phyloP scores from a whole-genome alignment of 64 coral and sea anemone species.

The Platygyra sinensis region DNA sequence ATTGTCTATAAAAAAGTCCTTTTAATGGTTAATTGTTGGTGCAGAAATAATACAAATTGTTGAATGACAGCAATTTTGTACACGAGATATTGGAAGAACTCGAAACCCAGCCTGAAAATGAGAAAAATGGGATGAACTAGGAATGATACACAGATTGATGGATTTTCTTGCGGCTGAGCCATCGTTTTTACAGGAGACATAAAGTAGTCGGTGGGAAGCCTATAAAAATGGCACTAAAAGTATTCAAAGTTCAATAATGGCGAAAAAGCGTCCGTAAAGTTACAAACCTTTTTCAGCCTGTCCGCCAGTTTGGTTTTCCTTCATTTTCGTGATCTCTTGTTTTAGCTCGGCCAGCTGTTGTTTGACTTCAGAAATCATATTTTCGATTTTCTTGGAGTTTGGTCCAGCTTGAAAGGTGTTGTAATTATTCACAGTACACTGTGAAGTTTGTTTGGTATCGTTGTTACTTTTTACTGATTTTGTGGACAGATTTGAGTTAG shows the following conservation, averaged over 20 bases:
- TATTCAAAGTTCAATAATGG: neutral
- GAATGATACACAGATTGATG: no score
- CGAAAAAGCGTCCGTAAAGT: no score
- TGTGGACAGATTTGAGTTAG: neutral
- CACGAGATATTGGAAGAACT: no score
- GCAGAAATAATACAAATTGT: no score
- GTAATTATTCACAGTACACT: neutral
- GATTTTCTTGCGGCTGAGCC: no score
- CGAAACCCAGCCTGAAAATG: no score
- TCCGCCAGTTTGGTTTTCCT: neutral
- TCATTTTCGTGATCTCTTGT: neutral
- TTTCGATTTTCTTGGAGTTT: neutral
- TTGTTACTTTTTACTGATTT: neutral
- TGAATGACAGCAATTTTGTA: no score
- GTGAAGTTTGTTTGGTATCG: neutral
- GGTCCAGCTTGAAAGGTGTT: neutral
- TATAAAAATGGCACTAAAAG: neutral
- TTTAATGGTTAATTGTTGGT: no score
- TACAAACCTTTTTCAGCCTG: neutral
- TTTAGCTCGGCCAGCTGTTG: slow-evolving; percentile 11
- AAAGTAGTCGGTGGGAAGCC: no score
- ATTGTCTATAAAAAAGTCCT: no score
- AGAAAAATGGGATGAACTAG: no score
- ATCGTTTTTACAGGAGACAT: no score
- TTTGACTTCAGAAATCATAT: neutral